These are phyloP conservation scores for Hydropsyche tenuis DNA, from an alignment of 1,140 invertebrate genomes.

Conservation along the genomic window DNA sequence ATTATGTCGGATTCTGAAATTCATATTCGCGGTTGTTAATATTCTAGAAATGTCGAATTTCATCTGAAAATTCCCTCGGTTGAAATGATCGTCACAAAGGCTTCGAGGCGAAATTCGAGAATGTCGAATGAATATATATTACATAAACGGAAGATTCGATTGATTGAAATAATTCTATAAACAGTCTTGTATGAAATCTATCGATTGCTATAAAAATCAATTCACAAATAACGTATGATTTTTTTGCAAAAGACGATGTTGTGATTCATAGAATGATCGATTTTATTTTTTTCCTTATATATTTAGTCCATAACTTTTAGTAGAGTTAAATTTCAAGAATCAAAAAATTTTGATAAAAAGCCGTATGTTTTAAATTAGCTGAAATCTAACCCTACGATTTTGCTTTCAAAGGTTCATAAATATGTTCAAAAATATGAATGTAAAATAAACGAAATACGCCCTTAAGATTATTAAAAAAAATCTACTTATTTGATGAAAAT, in stretches of 20 bases:
- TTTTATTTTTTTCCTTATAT: not conserved
- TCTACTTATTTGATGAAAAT: slow-evolving; percentile 4
- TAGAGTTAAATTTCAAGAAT: slow-evolving; percentile 36
- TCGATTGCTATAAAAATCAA: no score
- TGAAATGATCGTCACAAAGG: no score
- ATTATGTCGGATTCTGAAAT: no score
- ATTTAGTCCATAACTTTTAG: slow-evolving; percentile 29
- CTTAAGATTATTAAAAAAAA: not conserved
- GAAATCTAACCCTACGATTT: slow-evolving; percentile 36
- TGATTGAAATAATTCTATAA: no score
- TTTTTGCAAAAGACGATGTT: slow-evolving; percentile 3
- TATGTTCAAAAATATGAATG: no score
- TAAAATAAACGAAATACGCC: slow-evolving; percentile 2
- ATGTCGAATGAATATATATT: no score
- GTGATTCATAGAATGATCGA: not conserved
- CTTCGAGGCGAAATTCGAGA: no score
- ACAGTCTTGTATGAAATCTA: no score
- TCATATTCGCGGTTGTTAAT: no score
- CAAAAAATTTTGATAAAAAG: slow-evolving; percentile 28
- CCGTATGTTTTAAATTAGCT: slow-evolving; percentile 25
- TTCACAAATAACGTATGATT: not conserved
- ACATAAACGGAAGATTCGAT: no score
- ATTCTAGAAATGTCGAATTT: no score
- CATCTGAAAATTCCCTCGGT: no score
- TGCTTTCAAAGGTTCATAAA: slow-evolving; percentile 36